phyloP scores from a whole-genome alignment of 2,113 vertebrate species.

The Takifugu flavidus region DNA sequence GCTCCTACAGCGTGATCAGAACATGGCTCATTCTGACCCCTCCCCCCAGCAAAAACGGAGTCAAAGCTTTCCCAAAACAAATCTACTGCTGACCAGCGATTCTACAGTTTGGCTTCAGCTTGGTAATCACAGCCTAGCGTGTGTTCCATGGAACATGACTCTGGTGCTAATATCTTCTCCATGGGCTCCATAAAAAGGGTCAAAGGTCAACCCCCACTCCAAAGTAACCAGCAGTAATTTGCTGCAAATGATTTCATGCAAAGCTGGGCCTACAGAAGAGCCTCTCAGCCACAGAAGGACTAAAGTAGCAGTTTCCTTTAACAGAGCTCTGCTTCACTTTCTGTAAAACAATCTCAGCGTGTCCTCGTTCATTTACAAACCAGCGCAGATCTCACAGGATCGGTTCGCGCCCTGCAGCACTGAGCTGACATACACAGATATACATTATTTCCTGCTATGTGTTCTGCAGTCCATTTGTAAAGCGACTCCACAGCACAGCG shows the following conservation, averaged over 20 bases:
- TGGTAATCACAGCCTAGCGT: conserved; percentile 69
- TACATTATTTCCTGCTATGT: conserved; percentile 52
- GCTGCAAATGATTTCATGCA: conserved; percentile 40
- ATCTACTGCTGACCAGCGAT: conserved; percentile 72
- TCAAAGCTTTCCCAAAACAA: conserved; percentile 51
- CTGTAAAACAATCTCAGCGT: conserved; percentile 34
- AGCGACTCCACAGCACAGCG: conserved; percentile 59
- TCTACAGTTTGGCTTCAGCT: conserved; percentile 66
- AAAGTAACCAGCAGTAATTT: conserved; percentile 46
- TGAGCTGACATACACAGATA: conserved; percentile 55
- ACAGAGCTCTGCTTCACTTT: too few relatives aligned
- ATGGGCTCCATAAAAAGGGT: conserved; percentile 59
- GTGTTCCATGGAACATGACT: conserved; percentile 67
- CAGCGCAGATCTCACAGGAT: conserved; percentile 56
- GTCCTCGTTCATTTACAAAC: conserved; percentile 60
- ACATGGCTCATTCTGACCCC: too few relatives aligned
- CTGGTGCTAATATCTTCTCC: conserved; percentile 68
- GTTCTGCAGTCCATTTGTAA: conserved; percentile 70
- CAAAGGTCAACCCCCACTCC: conserved; percentile 47
- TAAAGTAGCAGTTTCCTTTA: too few relatives aligned
- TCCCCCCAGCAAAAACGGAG: too few relatives aligned
- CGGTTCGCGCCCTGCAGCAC: conserved; percentile 56
- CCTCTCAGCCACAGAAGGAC: too few relatives aligned
- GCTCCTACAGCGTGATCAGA: conserved; percentile 20
- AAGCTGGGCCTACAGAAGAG: conserved; percentile 1